Base-by-base conservation (phyloP, 2,113 vertebrate genomes). In the Rhabdomys dilectus region DNA sequence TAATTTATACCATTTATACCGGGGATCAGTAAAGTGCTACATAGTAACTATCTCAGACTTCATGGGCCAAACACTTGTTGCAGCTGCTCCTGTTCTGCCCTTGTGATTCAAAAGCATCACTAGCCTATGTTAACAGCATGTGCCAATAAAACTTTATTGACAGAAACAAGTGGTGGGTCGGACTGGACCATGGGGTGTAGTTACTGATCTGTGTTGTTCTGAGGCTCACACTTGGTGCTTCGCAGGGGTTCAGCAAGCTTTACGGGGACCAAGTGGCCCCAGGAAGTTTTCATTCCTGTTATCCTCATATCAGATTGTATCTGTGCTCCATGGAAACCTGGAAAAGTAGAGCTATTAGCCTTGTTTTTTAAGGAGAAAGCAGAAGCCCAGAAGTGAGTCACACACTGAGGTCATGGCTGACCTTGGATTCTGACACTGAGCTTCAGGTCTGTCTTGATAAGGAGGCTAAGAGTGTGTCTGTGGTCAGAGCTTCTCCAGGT, bases 71-170 rank as follows among this genome's bases (percentile, higher is more conserved):
- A 29, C 9, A 42, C 70, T 45, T 39, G 60, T 60, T 19, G 66
- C n/a, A 81, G 53, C 39, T 87, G 34, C 66, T 73, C n/a, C 22
- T 11, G 0, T 13, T 77, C 39, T 42, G 60, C 21, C 16, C 4
- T 4, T 22, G 29, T 7, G 60, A 73, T 53, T 5, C 36, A 62
- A 77, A 93, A 88, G 19, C 56, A 60, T 15, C 34, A 39, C 22
- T 34, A 7, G 48, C 51, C 4, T 31, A 72, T 68, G 26, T 24
- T 36, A 87, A 26, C 5, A 21, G 34, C 26, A 31, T 39, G 7
- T 89, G 48, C 24, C 85, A 80, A 94, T 92, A 96, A 97, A 96
- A 92, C 94, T 95, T 96, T 76, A 96, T 93, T 88, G 7, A 75
- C 34, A 96, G 78, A 87, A 87, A 48, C 6, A 80, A 39, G 53